Evolutionary conservation across 2,797 vertebrate genomes (phyloP).

Genomic region (Cryptoblepharus egeriae): DNA sequence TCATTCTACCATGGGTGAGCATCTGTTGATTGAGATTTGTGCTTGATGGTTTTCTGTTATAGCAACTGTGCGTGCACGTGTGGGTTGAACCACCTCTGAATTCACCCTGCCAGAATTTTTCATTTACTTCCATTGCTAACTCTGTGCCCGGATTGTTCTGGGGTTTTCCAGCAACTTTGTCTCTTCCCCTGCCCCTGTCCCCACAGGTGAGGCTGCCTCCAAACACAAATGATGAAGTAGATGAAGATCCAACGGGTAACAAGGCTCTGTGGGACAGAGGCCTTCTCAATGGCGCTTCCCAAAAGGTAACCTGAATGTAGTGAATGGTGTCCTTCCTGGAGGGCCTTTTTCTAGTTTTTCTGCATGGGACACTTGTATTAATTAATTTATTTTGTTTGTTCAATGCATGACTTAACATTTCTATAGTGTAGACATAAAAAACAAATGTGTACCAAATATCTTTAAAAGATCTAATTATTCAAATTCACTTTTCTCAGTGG

Average conservation of each 20-base stretch:
- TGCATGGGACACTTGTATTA: too few relatives aligned
- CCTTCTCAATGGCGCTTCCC: slow-evolving; percentile 95
- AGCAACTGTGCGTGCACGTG: too few relatives aligned
- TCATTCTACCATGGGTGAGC: neutral
- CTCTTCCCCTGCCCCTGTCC: slow-evolving; percentile 2
- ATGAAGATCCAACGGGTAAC: slow-evolving; percentile 98
- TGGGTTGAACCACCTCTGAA: neutral
- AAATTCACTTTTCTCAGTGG: too few relatives aligned
- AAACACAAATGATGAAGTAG: slow-evolving; percentile 97
- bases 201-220: slow-evolving; percentile 92
- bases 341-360: too few relatives aligned
- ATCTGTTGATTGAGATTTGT: neutral
- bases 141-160: neutral
- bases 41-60: too few relatives aligned
- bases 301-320: slow-evolving; percentile 85
- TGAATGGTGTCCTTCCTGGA: neutral
- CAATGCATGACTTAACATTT: too few relatives aligned
- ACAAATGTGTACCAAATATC: too few relatives aligned
- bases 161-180: neutral
- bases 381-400: too few relatives aligned
- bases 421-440: too few relatives aligned
- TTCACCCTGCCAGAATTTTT: neutral
- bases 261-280: slow-evolving; percentile 99
- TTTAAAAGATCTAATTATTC: too few relatives aligned
- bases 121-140: too few relatives aligned